Evolutionary conservation across 2,888 invertebrate genomes (phyloP), one percentile per base, ranked within the genome.

Genomic region (Polydrusus cervinus): DNA sequence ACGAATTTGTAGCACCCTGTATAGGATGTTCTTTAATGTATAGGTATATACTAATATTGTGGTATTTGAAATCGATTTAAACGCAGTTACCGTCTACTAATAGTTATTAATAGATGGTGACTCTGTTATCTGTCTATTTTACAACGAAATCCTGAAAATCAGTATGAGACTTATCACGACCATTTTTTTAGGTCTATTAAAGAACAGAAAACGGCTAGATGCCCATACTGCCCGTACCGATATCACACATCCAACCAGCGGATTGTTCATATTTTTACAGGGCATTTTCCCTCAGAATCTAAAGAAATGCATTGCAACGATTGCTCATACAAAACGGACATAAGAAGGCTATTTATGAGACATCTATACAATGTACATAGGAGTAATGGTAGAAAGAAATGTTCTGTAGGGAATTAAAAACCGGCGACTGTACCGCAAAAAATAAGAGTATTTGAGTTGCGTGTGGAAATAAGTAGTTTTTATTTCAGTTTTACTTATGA

Each of bases 281-380:
- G 1, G 0, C 45, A 64, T 14, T 64, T 64, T 49, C 47, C 64
- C 11, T 64, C 64, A 9, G 43, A 47, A n/a, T 47, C 64, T 10
- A 14, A 18, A 10, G 7, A 25, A 14, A 64, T 45, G 64, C n/a
- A 47, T 0, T 64, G 64, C 30, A 9, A 64, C 14, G 11, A 47
- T 16, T 64, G 64, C 8, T 30, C 45, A 6, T 64, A 40, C n/a
- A 30, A 47, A 30, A 16, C 64, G 9, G 30, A 47, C 13, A 11
- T 3, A 20, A 62, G 38, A 16, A 57, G 34, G 38, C 1, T 5
- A 1, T 57, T 57, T 34, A 8, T 57, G 38, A 16, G 10, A 3
- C 57, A 57, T 38, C 0, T 57, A 16, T 14, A 34, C 34, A 34
- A 38, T 7, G 14, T 38, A 14, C 57, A 57, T 57, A 13, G 11